Conservation (phyloP, 2,113 vertebrate genomes). For the Budorcas taxicolor region DNA sequence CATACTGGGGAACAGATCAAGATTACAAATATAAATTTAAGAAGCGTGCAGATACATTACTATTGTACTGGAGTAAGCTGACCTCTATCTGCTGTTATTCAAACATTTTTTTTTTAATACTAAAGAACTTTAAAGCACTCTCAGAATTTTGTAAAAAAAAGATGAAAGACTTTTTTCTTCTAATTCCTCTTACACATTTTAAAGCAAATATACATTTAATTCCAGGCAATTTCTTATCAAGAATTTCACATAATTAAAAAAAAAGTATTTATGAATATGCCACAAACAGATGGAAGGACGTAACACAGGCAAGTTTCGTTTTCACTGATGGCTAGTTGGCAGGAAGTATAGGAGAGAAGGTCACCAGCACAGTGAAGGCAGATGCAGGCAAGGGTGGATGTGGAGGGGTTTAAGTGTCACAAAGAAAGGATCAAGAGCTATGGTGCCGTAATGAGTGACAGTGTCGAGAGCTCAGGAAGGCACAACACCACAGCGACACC, state of each 20-base stretch:
- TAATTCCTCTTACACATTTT: not conserved
- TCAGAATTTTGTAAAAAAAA: not conserved
- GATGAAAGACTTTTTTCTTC: not conserved
- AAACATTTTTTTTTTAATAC: not conserved
- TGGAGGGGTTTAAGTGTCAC: slow-evolving; percentile 64
- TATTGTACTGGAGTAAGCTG: not conserved
- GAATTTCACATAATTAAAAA: slow-evolving; percentile 34
- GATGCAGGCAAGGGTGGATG: slow-evolving; percentile 48
- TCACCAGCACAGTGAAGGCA: slow-evolving; percentile 68
- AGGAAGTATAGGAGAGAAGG: slow-evolving; percentile 44
- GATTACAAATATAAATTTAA: not conserved
- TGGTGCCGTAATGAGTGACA: slow-evolving; percentile 68
- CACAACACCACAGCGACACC: slow-evolving; percentile 77
- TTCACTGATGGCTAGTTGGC: slow-evolving; percentile 40
- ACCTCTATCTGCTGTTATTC: not conserved
- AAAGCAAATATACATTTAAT: not conserved
- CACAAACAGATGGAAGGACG: slow-evolving; percentile 76
- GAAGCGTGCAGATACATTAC: not conserved
- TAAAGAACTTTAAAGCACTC: not conserved
- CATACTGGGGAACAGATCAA: not conserved
- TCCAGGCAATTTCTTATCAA: slow-evolving; percentile 8
- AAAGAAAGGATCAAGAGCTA: slow-evolving; percentile 52
- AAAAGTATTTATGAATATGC: slow-evolving; percentile 62
- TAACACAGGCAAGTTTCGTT: slow-evolving; percentile 67
- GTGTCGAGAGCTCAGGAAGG: slow-evolving; percentile 65